A percentile compares a stretch with the other conserved stretches of the same genome.
Conservation (phyloP, 2,888 invertebrate genomes). For the Muschampia plurimacula region DNA sequence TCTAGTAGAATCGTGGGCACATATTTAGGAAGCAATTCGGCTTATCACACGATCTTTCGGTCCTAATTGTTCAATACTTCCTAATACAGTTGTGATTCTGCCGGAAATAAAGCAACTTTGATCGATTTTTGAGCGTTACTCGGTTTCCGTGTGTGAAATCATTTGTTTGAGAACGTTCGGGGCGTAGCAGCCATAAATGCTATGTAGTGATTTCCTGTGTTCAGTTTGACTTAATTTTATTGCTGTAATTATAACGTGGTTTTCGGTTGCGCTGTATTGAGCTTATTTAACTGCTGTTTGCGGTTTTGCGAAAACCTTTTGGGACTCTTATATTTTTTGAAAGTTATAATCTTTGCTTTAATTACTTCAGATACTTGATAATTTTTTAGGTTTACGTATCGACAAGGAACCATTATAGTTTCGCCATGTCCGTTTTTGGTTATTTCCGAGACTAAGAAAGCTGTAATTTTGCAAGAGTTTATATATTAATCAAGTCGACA, state of each 20-base stretch:
- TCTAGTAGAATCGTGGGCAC: background rate
- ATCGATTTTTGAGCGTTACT: conserved; percentile 67
- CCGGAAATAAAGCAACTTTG: conserved; percentile 67
- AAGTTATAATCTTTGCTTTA: background rate
- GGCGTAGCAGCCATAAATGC: conserved; percentile 52
- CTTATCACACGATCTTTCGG: conserved; percentile 67
- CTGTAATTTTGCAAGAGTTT: too few species aligned
- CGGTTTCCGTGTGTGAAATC: conserved; percentile 78
- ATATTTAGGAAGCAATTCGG: conserved; percentile 75
- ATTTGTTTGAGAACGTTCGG: conserved; percentile 58
- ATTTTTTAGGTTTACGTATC: too few species aligned
- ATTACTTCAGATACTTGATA: background rate
- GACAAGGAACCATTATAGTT: too few species aligned
- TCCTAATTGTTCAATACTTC: conserved; percentile 74
- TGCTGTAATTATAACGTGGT: conserved; percentile 37
- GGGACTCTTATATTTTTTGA: conserved; percentile 3
- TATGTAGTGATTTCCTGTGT: conserved; percentile 48
- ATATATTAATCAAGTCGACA: too few species aligned
- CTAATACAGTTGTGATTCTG: conserved; percentile 75
- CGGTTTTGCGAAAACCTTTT: background rate
- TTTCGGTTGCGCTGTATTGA: conserved; percentile 22
- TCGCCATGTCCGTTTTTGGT: too few species aligned
- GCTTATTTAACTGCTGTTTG: conserved; percentile 15
- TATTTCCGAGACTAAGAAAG: too few species aligned
- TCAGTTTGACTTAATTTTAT: conserved; percentile 51